Evolutionary conservation across 2,797 vertebrate genomes (phyloP).

Genomic region (Leptatherina wallacei): DNA sequence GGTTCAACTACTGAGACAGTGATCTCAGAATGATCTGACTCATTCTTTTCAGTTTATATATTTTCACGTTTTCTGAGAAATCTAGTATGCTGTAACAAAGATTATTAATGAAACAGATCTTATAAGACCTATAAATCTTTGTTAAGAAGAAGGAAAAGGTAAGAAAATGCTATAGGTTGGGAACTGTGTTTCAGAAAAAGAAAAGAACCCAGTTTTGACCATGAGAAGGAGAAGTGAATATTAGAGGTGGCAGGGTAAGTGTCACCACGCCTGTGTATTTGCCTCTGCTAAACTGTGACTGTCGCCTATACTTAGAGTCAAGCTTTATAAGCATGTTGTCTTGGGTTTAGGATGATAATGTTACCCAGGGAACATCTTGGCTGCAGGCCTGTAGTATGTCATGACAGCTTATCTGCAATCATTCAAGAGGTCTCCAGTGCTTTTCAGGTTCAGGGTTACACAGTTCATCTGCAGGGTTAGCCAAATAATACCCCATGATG

Average conservation of each 20-base stretch:
- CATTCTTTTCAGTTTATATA: slow-evolving; percentile 27
- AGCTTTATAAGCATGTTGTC: slow-evolving; percentile 42
- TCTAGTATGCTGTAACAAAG: slow-evolving; percentile 6
- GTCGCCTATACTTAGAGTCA: slow-evolving; percentile 44
- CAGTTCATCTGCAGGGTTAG: slow-evolving; percentile 11
- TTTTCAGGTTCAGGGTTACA: not conserved
- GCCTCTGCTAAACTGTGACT: slow-evolving; percentile 13
- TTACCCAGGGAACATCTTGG: slow-evolving; percentile 40
- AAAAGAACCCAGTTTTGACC: slow-evolving; percentile 5
- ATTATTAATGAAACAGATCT: slow-evolving; percentile 1
- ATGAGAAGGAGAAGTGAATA: slow-evolving; percentile 31
- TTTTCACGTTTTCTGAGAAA: slow-evolving; percentile 38
- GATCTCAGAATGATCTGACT: slow-evolving; percentile 37
- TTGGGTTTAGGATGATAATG: not conserved
- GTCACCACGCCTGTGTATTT: slow-evolving; percentile 14
- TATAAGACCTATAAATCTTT: slow-evolving; percentile 5
- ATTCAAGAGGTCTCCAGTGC: slow-evolving; percentile 25
- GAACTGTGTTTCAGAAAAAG: not conserved
- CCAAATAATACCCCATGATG: slow-evolving; percentile 23
- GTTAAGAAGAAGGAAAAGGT: not conserved
- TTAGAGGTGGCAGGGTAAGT: slow-evolving; percentile 10
- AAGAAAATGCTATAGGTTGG: not conserved
- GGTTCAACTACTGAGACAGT: not conserved
- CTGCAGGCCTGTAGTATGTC: slow-evolving; percentile 39
- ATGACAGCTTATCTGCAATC: slow-evolving; percentile 48